Evolutionary conservation across 2,113 vertebrate species (phyloP).

Genomic region (Thryonomys swinderianus): DNA sequence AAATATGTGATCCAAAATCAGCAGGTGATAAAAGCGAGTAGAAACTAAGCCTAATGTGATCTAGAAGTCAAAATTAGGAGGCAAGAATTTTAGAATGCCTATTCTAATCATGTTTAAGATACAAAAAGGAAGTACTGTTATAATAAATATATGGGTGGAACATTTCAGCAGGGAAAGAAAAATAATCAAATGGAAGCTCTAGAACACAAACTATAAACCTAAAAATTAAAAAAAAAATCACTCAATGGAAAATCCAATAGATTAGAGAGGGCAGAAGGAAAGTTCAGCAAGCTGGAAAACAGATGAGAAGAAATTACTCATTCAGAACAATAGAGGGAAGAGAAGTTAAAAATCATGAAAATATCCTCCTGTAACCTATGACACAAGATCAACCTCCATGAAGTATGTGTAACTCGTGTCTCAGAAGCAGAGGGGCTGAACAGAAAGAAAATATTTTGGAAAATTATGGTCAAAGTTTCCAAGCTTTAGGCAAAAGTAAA

Average conservation of each 20-base stretch:
- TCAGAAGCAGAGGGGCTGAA: not conserved
- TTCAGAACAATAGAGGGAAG: not conserved
- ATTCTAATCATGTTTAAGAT: not conserved
- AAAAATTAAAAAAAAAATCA: conserved; percentile 2
- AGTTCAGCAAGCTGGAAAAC: not conserved
- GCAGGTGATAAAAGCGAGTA: not conserved
- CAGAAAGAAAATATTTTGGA: not conserved
- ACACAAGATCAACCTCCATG: not conserved
- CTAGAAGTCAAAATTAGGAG: not conserved
- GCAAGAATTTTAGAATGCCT: not conserved
- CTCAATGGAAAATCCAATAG: not conserved
- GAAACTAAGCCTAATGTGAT: not conserved
- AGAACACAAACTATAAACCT: conserved; percentile 7
- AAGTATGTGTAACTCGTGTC: not conserved
- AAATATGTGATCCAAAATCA: not conserved
- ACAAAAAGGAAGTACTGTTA: not conserved
- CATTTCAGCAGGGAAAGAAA: not conserved
- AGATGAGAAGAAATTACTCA: conserved; percentile 1
- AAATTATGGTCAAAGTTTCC: not conserved
- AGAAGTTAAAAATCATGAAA: not conserved
- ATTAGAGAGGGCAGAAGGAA: not conserved
- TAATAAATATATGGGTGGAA: not conserved
- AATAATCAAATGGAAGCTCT: not conserved
- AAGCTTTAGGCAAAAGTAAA: not conserved
- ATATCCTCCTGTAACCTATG: not conserved